Percentiles rank a stretch among this genome's conserved stretches.
These are phyloP conservation scores for Flabesymbios commensalis DNA, from an alignment of 2,888 invertebrate genomes.

Conservation along the genomic window DNA sequence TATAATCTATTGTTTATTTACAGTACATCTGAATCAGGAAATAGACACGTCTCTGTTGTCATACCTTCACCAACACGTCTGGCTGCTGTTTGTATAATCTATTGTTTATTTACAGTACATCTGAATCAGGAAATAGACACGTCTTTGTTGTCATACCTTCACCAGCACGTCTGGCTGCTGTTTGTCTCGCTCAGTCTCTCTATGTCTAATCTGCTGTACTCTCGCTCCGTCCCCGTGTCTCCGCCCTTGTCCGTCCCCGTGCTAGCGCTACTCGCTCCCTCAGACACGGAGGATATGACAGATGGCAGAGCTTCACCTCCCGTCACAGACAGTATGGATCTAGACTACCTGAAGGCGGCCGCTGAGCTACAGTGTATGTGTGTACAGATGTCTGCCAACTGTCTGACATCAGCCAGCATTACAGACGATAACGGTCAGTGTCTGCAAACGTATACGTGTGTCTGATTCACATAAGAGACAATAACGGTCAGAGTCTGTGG, in stretches of 20 bases:
- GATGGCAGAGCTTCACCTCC: too few species aligned
- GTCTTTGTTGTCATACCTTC: slow-evolving; percentile 54
- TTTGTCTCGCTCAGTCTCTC: slow-evolving; percentile 52
- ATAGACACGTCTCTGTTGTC: slow-evolving; percentile 51
- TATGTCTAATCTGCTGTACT: slow-evolving; percentile 49
- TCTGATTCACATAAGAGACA: background rate
- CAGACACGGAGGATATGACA: too few species aligned
- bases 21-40: slow-evolving; percentile 49
- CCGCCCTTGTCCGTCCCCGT: too few species aligned
- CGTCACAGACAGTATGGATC: slow-evolving; percentile 38
- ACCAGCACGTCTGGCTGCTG: slow-evolving; percentile 59
- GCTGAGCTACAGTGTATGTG: slow-evolving; percentile 51
- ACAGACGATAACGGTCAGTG: background rate
- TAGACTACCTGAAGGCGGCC: slow-evolving; percentile 49
- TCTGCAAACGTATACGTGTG: background rate
- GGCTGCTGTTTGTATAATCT: too few species aligned
- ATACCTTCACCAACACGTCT: slow-evolving; percentile 59
- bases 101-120: slow-evolving; percentile 50
- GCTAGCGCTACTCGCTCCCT: too few species aligned
- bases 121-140: slow-evolving; percentile 48
- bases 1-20: too few species aligned
- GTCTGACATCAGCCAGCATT: slow-evolving; percentile 15
- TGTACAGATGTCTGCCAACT: slow-evolving; percentile 46
- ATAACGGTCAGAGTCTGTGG: too few species aligned
- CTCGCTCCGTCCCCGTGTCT: slow-evolving; percentile 9